Percentiles rank a stretch among this genome's conserved stretches.
These are phyloP conservation scores for Gobius niger DNA, from an alignment of 2,113 vertebrate genomes.

Conservation along the genomic window DNA sequence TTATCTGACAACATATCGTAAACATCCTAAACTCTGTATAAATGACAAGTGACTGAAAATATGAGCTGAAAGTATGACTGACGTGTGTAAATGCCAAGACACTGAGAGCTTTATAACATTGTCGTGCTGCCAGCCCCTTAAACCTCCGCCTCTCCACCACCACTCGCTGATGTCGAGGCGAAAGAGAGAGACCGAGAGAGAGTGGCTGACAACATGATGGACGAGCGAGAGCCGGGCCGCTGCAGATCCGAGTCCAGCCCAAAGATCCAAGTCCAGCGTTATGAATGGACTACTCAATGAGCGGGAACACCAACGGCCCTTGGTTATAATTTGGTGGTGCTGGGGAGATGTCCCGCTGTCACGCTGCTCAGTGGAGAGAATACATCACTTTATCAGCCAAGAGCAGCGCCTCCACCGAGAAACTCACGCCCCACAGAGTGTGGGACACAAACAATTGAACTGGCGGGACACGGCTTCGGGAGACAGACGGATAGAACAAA, in stretches of 20 bases:
- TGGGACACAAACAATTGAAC: not conserved
- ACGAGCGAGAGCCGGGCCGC: conserved; percentile 33
- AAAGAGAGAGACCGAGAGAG: conserved; percentile 25
- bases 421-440: not conserved
- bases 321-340: conserved; percentile 46
- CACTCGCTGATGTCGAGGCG: conserved; percentile 14
- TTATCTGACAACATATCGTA: no score
- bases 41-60: conserved; percentile 12
- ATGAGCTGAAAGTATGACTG: no score
- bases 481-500: not conserved
- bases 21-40: not conserved
- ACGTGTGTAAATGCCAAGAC: conserved; percentile 23
- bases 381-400: conserved; percentile 36
- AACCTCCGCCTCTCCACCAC: conserved; percentile 21
- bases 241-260: conserved; percentile 36
- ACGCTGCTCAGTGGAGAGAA: conserved; percentile 29
- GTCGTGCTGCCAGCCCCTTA: conserved; percentile 24
- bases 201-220: conserved; percentile 57
- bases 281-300: conserved; percentile 61
- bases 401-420: not conserved
- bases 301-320: conserved; percentile 54
- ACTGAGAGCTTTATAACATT: conserved; percentile 11
- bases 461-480: not conserved
- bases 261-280: conserved; percentile 49
- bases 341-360: conserved; percentile 39